A percentile compares a stretch with the other conserved stretches of the same genome.
These are phyloP conservation scores for Eulemur rufifrons DNA, from an alignment of 2,113 vertebrate species.

Conservation along the genomic window DNA sequence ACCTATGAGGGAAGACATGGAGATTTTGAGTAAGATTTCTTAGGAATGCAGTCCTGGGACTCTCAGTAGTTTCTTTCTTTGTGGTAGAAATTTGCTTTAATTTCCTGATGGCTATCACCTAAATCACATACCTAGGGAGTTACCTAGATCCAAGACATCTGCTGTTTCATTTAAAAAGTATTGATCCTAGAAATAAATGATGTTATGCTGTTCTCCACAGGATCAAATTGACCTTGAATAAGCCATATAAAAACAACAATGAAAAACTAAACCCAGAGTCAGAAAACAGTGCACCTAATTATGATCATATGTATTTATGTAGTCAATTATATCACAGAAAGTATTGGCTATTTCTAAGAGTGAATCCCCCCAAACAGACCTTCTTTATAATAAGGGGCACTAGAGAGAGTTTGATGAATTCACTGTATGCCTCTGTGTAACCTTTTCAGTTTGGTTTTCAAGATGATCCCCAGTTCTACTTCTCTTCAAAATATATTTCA, in stretches of 20 bases:
- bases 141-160: neutral
- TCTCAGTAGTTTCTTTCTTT: neutral
- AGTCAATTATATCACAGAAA: neutral
- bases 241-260: neutral
- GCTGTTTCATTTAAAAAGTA: neutral
- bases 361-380: neutral
- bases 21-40: neutral
- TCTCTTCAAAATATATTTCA: constrained; percentile 1
- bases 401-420: neutral
- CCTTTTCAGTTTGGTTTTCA: neutral
- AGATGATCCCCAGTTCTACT: neutral
- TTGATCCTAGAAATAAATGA: neutral
- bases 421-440: neutral
- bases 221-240: neutral
- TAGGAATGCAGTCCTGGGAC: neutral
- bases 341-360: neutral
- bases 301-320: neutral
- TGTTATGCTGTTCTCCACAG: neutral
- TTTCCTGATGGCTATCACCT: neutral
- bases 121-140: neutral
- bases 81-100: neutral
- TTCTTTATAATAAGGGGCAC: neutral
- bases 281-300: neutral
- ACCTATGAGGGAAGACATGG: neutral
- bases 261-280: constrained; percentile 3